Percentiles rank a stretch among this genome's conserved stretches.
These are phyloP conservation scores for Drosophila burlai DNA, from an alignment of 1,140 invertebrate genomes.

Conservation along the genomic window DNA sequence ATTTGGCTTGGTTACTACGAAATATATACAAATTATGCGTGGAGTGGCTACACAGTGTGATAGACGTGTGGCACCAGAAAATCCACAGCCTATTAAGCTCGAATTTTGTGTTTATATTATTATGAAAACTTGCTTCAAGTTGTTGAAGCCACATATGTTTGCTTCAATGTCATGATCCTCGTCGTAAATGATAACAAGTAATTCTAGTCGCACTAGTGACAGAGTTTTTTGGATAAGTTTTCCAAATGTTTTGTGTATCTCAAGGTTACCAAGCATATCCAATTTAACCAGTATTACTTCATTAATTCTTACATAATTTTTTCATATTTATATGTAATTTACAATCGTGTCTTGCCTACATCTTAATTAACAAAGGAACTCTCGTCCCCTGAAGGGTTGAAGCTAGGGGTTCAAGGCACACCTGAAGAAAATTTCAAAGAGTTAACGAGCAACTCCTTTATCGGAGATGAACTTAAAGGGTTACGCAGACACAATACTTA, in stretches of 20 bases:
- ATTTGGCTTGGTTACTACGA: constrained; percentile 39
- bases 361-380: constrained; percentile 6
- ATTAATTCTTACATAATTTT: neutral
- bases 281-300: neutral
- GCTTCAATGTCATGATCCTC: neutral
- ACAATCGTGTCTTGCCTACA: constrained; percentile 1
- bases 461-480: constrained; percentile 26
- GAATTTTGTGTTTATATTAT: neutral
- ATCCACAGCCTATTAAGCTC: constrained; percentile 32
- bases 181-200: neutral
- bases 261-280: neutral
- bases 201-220: neutral
- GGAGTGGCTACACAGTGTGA: constrained; percentile 2
- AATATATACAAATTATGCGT: constrained; percentile 61
- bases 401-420: constrained; percentile 9
- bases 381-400: constrained; percentile 23
- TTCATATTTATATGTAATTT: neutral
- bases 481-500: constrained; percentile 12
- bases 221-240: neutral
- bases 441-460: constrained; percentile 39
- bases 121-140: neutral
- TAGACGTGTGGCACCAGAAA: constrained; percentile 15
- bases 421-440: constrained; percentile 31
- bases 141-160: too few species aligned
- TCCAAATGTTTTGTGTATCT: neutral